Conservation (phyloP, 2,797 vertebrate species). For the Dicrostonyx torquatus region DNA sequence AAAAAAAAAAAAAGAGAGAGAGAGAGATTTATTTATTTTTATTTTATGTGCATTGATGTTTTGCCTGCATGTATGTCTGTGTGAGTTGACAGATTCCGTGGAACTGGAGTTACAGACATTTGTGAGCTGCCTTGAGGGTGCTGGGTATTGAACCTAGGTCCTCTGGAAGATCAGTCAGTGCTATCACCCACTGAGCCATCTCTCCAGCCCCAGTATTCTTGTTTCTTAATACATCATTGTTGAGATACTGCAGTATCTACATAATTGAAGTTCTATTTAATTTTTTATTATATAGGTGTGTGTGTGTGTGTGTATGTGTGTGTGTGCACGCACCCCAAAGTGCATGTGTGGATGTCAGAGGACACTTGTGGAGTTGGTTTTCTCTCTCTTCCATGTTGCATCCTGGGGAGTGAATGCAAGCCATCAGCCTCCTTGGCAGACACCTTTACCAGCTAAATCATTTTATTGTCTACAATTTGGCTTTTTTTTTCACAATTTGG, state of each 20-base stretch:
- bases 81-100: not conserved
- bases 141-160: not conserved
- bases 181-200: not conserved
- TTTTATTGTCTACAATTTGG: no score
- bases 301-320: no score
- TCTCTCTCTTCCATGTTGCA: not conserved
- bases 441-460: not conserved
- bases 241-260: constrained; percentile 31
- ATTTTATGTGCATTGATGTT: not conserved
- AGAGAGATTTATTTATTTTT: not conserved
- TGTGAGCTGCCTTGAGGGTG: not conserved
- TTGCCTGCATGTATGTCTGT: not conserved
- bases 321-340: not conserved
- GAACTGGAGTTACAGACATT: not conserved
- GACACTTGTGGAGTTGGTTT: not conserved
- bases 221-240: constrained; percentile 9
- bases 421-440: not conserved
- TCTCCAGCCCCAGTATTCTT: not conserved
- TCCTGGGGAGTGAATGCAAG: not conserved
- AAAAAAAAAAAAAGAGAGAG: no score
- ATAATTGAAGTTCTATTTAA: not conserved
- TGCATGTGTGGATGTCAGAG: not conserved
- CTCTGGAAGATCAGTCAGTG: not conserved
- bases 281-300: not conserved
- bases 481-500: no score